phyloP scores from a whole-genome alignment of 2,113 vertebrate species.

The Tiliqua scincoides region DNA sequence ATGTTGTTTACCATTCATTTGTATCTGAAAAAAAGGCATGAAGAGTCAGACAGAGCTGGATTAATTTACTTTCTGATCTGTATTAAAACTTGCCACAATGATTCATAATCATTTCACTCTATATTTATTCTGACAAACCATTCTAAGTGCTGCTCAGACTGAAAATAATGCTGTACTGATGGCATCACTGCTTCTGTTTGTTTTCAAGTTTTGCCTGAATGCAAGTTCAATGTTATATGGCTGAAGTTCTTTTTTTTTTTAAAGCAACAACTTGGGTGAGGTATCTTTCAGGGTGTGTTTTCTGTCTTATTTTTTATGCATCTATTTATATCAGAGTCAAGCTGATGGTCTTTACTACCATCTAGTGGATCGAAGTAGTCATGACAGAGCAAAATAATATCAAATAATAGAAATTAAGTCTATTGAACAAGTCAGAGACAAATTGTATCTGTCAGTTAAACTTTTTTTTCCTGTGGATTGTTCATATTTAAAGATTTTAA shows the following conservation, averaged over 20 bases:
- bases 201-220: conserved; percentile 11
- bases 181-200: conserved; percentile 38
- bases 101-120: conserved; percentile 76
- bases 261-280: background rate
- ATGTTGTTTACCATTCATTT: conserved; percentile 84
- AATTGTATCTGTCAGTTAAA: accelerated
- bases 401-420: background rate
- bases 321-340: conserved; percentile 21
- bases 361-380: conserved; percentile 72
- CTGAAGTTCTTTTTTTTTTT: conserved; percentile 25
- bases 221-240: conserved; percentile 43
- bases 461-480: too few species aligned
- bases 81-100: conserved; percentile 78
- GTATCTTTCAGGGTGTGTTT: background rate
- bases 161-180: conserved; percentile 41
- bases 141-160: conserved; percentile 54
- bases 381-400: conserved; percentile 42
- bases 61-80: conserved; percentile 81
- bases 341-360: conserved; percentile 78
- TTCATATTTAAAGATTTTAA: background rate
- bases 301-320: background rate
- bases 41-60: conserved; percentile 71
- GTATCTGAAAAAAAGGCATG: conserved; percentile 65
- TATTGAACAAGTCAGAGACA: accelerated
- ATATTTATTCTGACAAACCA: conserved; percentile 78